Evolutionary conservation across 2,113 vertebrate species (phyloP).

Genomic region (Triplophysa tibetana): DNA sequence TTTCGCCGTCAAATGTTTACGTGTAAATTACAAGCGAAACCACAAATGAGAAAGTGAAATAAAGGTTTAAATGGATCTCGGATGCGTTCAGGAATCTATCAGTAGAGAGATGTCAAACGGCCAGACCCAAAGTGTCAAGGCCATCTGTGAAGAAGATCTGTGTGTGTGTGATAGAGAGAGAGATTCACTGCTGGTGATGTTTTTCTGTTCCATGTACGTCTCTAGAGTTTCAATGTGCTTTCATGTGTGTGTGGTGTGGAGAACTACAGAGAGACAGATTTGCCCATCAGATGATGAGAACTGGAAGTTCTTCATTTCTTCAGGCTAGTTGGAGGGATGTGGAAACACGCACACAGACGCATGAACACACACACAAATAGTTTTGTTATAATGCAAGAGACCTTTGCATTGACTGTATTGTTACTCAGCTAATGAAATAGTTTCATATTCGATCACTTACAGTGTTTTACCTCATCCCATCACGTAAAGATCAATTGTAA

Average conservation of each 20-base stretch:
- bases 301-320: slow-evolving; percentile 28
- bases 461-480: no score
- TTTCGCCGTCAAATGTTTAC: slow-evolving; percentile 11
- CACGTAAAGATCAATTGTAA: no score
- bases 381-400: not conserved
- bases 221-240: not conserved
- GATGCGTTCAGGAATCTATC: not conserved
- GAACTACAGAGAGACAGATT: slow-evolving; percentile 7
- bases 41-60: slow-evolving; percentile 14
- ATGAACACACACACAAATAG: no score
- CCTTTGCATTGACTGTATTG: not conserved
- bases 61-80: not conserved
- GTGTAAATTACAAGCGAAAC: slow-evolving; percentile 21
- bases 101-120: not conserved
- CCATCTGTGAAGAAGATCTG: slow-evolving; percentile 4
- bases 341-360: not conserved
- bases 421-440: not conserved
- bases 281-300: slow-evolving; percentile 20
- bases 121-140: not conserved
- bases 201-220: not conserved
- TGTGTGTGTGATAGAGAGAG: not conserved
- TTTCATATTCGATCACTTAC: no score
- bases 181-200: not conserved
- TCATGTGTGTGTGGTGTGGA: not conserved
- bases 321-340: not conserved